Conservation (phyloP, 2,888 invertebrate genomes). For the Alloscopus bannaensis region DNA sequence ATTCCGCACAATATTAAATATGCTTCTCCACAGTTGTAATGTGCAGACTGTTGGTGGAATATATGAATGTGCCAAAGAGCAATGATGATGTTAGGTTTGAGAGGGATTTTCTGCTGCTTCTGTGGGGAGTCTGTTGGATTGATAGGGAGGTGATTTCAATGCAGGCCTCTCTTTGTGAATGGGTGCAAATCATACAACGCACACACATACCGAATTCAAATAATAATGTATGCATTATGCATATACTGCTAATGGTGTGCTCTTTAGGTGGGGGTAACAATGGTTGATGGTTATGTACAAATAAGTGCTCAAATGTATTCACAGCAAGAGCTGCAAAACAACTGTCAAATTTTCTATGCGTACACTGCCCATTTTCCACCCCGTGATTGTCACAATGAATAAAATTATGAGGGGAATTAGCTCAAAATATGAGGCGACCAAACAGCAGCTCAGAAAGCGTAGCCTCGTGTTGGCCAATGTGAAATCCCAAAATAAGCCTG, state of each 20-base stretch:
- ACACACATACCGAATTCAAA: slow-evolving; percentile 16
- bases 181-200: slow-evolving; percentile 64
- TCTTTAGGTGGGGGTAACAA: slow-evolving; percentile 36
- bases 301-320: slow-evolving; percentile 46
- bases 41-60: no score
- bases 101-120: slow-evolving; percentile 22
- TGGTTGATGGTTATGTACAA: slow-evolving; percentile 35
- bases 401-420: no score
- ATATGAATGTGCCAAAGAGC: no score
- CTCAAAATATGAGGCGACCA: no score
- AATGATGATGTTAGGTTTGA: no score
- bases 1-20: slow-evolving; percentile 20
- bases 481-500: no score
- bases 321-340: slow-evolving; percentile 31
- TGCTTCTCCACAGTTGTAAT: slow-evolving; percentile 30
- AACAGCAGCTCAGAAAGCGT: no score
- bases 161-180: slow-evolving; percentile 61
- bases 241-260: no score
- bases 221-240: slow-evolving; percentile 9
- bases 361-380: no score
- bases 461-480: no score
- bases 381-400: no score
- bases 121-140: slow-evolving; percentile 57
- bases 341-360: background rate
- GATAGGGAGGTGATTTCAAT: slow-evolving; percentile 52